phyloP scores from a whole-genome alignment of 2,797 vertebrate genomes.

The Gorsachius magnificus region DNA sequence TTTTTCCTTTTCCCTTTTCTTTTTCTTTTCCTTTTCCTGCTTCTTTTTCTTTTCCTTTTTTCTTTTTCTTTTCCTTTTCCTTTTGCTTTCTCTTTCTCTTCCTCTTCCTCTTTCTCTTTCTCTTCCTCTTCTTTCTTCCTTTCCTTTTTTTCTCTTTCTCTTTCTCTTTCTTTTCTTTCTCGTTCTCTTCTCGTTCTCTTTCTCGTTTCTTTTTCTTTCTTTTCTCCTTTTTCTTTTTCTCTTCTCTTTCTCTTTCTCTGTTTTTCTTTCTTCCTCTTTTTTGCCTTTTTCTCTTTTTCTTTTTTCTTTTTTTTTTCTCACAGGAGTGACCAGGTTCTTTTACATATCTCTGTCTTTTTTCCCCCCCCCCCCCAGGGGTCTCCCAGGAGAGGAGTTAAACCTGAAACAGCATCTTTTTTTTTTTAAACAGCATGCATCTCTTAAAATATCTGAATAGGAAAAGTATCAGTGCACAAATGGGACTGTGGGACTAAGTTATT shows the following conservation, averaged over 20 bases:
- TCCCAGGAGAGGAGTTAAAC: background rate
- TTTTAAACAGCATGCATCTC: background rate
- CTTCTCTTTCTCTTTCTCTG: too few relatives aligned
- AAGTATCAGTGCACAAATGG: background rate
- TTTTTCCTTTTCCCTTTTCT: fast-evolving
- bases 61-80: background rate
- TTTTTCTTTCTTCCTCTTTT: background rate
- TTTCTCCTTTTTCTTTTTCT: too few relatives aligned
- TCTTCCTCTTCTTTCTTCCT: background rate
- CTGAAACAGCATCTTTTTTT: background rate
- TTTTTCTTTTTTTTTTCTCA: too few relatives aligned
- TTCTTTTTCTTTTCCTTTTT: too few relatives aligned
- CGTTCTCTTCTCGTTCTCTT: too few relatives aligned
- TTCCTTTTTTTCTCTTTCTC: too few relatives aligned
- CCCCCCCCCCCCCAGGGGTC: background rate
- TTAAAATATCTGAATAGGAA: background rate
- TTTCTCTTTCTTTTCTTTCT: too few relatives aligned
- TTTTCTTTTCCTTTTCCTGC: background rate
- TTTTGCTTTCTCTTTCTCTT: too few relatives aligned
- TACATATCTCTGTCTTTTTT: background rate
- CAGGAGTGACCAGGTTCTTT: background rate
- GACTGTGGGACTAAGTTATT: background rate
- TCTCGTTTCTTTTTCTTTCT: background rate
- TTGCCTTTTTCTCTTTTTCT: too few relatives aligned
- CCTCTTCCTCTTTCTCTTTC: too few relatives aligned